These are phyloP conservation scores for Camponotus fellah DNA, from an alignment of 2,888 invertebrate species.

Conservation along the genomic window DNA sequence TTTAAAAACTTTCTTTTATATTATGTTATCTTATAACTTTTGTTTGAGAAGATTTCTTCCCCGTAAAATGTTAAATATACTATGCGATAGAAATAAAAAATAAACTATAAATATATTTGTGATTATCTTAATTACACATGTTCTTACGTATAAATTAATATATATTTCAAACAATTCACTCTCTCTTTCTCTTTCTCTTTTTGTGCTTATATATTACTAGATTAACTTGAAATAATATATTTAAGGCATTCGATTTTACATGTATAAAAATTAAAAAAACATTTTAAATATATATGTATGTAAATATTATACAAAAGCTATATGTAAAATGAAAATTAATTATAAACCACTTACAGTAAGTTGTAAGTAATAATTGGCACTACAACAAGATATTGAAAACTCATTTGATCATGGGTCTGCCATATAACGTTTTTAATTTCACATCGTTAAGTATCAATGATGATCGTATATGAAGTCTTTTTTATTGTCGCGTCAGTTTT, in stretches of 20 bases:
- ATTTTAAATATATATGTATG: neutral
- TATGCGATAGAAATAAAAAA: neutral
- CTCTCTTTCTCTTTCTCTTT: neutral
- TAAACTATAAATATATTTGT: constrained; percentile 8
- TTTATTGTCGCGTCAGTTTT: constrained; percentile 13
- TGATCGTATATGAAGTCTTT: neutral
- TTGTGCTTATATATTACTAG: neutral
- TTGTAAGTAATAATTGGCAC: neutral
- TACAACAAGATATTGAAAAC: neutral
- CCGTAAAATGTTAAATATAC: neutral
- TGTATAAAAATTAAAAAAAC: neutral
- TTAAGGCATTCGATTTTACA: neutral
- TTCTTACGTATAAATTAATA: neutral
- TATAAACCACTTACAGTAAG: neutral
- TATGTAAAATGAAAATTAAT: neutral
- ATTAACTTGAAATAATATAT: neutral
- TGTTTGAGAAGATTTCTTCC: neutral
- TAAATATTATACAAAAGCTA: neutral
- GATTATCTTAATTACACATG: constrained; percentile 2
- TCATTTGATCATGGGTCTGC: neutral
- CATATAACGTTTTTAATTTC: constrained; percentile 15
- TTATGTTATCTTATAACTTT: neutral
- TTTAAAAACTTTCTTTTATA: neutral
- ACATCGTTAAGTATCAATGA: constrained; percentile 48
- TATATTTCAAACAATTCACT: neutral